Base-by-base conservation (phyloP, 2,888 invertebrate genomes). In the Piscicola geometra region DNA sequence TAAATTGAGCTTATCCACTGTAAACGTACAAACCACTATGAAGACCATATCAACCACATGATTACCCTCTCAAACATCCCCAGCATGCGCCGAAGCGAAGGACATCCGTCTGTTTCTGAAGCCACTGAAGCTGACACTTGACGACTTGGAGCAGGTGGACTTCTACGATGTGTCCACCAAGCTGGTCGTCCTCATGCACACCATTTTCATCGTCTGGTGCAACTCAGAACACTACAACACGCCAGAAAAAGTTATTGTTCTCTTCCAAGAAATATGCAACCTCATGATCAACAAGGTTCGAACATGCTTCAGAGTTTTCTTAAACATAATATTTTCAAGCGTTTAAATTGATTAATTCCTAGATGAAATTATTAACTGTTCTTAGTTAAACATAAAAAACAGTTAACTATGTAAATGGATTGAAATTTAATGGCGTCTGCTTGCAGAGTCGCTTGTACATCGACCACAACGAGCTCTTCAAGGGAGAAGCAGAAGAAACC, bases 401-500 rank as follows among this genome's bases (percentile, higher is more conserved):
- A n/a, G n/a, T n/a, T n/a, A n/a, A n/a, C n/a, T n/a, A n/a, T n/a
- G n/a, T n/a, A n/a, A n/a, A n/a, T n/a, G n/a, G n/a, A n/a, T n/a
- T n/a, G n/a, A n/a, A n/a, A n/a, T n/a, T n/a, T n/a, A n/a, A n/a
- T n/a, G n/a, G n/a, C n/a, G n/a, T n/a, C n/a, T n/a, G n/a, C n/a
- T n/a, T 87, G 76, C 82, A 93, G 92, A 93, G 93, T 0, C 91
- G 92, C 82, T 90, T 90, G 82, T 96, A 91, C 85, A 88, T 96
- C 80, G 95, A 95, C 83, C 93, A 95, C 0, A 90, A 91, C 1
- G 93, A 95, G 0, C 89, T 96, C 77, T 96, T 97, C 84, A 95
- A 95, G 84, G 93, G 93, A 80, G 96, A 96, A 81, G 92, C 94
- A 64, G 94, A 94, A 83, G 96, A 96, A 87, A 93, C 93, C 0